phyloP scores from a whole-genome alignment of 2,888 invertebrate genomes.

The Cheilosia variabilis region DNA sequence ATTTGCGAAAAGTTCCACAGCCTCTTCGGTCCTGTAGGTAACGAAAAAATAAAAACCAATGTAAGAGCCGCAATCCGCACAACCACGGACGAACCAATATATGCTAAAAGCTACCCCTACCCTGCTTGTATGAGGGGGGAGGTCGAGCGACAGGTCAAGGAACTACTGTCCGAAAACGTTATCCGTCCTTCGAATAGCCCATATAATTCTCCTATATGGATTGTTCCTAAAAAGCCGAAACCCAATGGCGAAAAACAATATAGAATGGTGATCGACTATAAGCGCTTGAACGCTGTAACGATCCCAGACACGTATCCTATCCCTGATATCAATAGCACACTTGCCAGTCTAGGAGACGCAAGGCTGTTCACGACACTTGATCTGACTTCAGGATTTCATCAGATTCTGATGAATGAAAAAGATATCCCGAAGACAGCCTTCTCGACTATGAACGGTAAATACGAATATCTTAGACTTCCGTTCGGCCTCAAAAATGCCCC shows the following conservation, averaged over 20 bases:
- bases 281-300: no score
- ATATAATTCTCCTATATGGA: constrained; percentile 77
- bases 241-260: constrained; percentile 70
- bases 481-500: constrained; percentile 47
- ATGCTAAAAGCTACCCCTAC: constrained; percentile 80
- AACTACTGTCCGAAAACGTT: constrained; percentile 78
- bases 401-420: background rate
- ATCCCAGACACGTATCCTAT: no score
- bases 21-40: constrained; percentile 7
- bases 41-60: constrained; percentile 12
- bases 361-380: background rate
- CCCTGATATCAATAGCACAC: background rate
- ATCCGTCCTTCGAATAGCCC: constrained; percentile 78
- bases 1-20: background rate
- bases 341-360: background rate
- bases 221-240: constrained; percentile 60
- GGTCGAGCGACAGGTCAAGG: constrained; percentile 77
- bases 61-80: constrained; percentile 10
- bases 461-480: no score
- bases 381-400: background rate
- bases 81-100: constrained; percentile 76
- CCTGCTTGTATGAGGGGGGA: constrained; percentile 78
- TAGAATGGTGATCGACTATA: constrained; percentile 63
- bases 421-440: background rate
- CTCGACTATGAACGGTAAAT: background rate